Evolutionary conservation across 2,113 vertebrate species (phyloP).

Genomic region (Ophiodon elongatus): DNA sequence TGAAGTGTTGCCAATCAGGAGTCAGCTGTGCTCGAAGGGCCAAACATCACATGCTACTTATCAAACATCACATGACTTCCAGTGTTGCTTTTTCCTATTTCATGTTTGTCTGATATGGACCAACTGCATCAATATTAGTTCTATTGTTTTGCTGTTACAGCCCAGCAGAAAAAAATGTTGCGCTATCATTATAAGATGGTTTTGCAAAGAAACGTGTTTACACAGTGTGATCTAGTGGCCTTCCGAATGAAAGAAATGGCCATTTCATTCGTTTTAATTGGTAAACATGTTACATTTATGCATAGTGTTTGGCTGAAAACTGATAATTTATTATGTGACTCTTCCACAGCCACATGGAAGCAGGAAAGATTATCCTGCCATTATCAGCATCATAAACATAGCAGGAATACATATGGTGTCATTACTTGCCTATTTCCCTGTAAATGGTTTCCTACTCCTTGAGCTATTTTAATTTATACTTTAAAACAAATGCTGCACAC

Average conservation of each 20-base stretch:
- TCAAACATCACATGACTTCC: conserved; percentile 23
- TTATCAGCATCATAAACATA: background rate
- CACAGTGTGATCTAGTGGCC: background rate
- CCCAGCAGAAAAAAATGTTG: background rate
- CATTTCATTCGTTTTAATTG: conserved; percentile 15
- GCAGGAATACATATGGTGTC: background rate
- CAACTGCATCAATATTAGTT: background rate
- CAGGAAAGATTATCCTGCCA: background rate
- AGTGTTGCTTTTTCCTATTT: background rate
- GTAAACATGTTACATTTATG: background rate
- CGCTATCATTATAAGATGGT: background rate
- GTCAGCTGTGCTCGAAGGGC: conserved; percentile 12
- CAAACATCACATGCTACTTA: conserved; percentile 15
- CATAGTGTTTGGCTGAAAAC: background rate
- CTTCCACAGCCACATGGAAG: background rate
- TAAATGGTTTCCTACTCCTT: background rate
- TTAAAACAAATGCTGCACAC: too few relatives aligned
- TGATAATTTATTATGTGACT: background rate
- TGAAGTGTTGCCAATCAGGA: conserved; percentile 12
- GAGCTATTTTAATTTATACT: too few relatives aligned
- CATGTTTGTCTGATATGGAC: background rate
- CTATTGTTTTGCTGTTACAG: too few relatives aligned
- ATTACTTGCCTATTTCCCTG: conserved; percentile 1
- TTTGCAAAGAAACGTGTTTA: too few relatives aligned
- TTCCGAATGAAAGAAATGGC: background rate